Evolutionary conservation across 2,113 vertebrate genomes (phyloP).

Genomic region (Colaptes auratus): DNA sequence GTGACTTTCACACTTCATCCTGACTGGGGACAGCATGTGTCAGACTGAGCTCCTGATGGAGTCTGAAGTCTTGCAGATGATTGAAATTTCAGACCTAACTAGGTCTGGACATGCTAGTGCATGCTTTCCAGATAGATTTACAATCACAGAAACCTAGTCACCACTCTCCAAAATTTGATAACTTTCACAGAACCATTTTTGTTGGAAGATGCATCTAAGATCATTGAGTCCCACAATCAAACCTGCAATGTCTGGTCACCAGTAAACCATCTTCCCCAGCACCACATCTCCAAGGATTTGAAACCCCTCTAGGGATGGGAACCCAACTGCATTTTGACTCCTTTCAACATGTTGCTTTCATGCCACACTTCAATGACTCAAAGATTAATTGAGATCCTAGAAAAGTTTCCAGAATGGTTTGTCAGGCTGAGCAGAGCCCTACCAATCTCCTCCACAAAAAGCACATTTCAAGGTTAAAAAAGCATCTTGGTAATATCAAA

Average conservation of each 20-base stretch:
- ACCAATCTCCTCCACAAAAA: no score
- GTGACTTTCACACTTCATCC: neutral
- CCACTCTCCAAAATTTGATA: neutral
- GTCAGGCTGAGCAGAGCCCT: no score
- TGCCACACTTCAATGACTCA: no score
- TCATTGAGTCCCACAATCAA: neutral
- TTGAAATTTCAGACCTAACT: neutral
- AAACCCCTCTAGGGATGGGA: neutral
- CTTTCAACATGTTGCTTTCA: no score
- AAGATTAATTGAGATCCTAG: no score
- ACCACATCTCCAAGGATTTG: neutral
- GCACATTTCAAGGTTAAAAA: no score
- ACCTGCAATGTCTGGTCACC: neutral
- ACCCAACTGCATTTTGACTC: neutral
- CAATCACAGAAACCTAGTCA: neutral
- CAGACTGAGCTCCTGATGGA: rapidly evolving
- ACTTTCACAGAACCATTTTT: neutral
- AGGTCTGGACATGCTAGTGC: rapidly evolving
- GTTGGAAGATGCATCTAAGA: neutral
- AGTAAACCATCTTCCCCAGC: neutral
- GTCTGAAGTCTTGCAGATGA: neutral
- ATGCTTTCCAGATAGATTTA: neutral
- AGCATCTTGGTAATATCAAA: no score
- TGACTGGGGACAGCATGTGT: neutral
- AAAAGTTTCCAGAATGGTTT: no score